A percentile compares a stretch with the other conserved stretches of the same genome.
phyloP scores from a whole-genome alignment of 2,888 invertebrate genomes.

The Plebejus argus region DNA sequence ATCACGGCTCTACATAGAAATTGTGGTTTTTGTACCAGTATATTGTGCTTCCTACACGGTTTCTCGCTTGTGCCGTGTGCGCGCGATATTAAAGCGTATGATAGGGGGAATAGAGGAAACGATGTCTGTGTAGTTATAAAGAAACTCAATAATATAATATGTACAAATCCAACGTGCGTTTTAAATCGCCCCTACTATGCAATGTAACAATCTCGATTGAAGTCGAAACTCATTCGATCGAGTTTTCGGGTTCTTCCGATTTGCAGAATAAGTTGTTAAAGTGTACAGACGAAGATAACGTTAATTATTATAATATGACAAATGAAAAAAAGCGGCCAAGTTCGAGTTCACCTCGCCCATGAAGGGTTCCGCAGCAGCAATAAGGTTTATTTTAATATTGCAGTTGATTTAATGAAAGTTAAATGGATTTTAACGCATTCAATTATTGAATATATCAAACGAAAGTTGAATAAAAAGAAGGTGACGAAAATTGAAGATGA shows the following conservation, averaged over 20 bases:
- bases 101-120: background rate
- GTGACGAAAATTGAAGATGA: too few relatives aligned
- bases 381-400: too few relatives aligned
- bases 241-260: background rate
- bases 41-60: constrained; percentile 9
- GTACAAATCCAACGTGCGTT: constrained; percentile 27
- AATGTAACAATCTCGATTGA: background rate
- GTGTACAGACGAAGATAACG: too few relatives aligned
- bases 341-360: too few relatives aligned
- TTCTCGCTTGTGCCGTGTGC: background rate
- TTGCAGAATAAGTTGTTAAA: too few relatives aligned
- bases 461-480: too few relatives aligned
- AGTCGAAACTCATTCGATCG: background rate
- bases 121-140: constrained; percentile 26
- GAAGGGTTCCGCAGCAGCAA: too few relatives aligned
- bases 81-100: background rate
- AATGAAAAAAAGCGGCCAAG: too few relatives aligned
- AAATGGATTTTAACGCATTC: too few relatives aligned
- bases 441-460: too few relatives aligned
- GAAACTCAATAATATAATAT: constrained; percentile 23
- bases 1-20: constrained; percentile 8
- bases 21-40: constrained; percentile 30
- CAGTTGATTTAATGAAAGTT: too few relatives aligned
- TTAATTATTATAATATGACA: too few relatives aligned
- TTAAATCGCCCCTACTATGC: constrained; percentile 18